Evolutionary conservation across 2,888 invertebrate species (phyloP).

Genomic region (Trileptium ribeirensis): DNA sequence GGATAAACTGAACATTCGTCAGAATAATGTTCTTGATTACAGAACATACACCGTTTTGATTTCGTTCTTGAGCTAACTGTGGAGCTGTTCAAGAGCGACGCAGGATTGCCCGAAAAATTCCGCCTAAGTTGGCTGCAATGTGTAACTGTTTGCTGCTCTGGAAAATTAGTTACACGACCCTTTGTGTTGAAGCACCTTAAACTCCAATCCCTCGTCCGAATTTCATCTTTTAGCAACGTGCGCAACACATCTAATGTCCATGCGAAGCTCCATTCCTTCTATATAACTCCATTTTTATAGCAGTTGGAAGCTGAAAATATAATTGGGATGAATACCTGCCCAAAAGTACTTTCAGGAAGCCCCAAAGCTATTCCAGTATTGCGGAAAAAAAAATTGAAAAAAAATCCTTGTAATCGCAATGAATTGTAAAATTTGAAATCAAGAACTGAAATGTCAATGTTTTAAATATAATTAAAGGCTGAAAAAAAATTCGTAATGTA

Average conservation of each 20-base stretch:
- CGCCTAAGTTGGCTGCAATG: not conserved
- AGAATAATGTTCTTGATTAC: not conserved
- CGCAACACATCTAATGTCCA: not conserved
- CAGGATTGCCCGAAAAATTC: not conserved
- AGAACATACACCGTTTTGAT: not conserved
- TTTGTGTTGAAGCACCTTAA: not conserved
- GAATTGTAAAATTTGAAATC: too few species aligned
- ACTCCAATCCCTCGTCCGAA: not conserved
- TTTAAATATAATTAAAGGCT: too few species aligned
- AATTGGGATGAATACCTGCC: not conserved
- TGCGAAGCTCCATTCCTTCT: not conserved
- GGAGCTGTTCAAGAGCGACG: not conserved
- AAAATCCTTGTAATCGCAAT: too few species aligned
- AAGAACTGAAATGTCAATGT: too few species aligned
- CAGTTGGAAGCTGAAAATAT: not conserved
- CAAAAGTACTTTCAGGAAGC: not conserved
- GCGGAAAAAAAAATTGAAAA: too few species aligned
- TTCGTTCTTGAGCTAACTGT: not conserved
- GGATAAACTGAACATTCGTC: not conserved
- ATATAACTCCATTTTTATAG: not conserved
- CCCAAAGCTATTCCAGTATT: too few species aligned
- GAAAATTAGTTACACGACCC: not conserved
- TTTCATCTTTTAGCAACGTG: not conserved
- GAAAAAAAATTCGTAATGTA: too few species aligned
- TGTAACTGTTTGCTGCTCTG: not conserved